Evolutionary conservation across 2,888 invertebrate genomes (phyloP), one percentile per base, ranked within the genome.

Genomic region (Portevinia maculata): DNA sequence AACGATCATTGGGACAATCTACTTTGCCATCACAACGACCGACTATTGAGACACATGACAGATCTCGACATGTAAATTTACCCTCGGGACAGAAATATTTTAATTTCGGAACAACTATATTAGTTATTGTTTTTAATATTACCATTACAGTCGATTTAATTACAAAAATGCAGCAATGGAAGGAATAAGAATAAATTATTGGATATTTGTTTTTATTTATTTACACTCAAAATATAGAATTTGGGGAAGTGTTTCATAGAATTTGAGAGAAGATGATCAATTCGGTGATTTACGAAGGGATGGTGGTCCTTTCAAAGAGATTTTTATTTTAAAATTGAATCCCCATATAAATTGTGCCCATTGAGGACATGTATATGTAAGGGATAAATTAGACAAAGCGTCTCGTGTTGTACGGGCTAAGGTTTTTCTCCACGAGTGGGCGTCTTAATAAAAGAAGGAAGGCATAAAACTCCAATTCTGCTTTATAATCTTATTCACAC

Each of bases 1-100:
- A 92, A 32, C 92, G 92, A 89, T 94, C 95, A 76, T 91, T 90
- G 4, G 92, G 92, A 90, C 96, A 96, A 91, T 96, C 94, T 87
- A 92, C 92, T 86, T 92, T 93, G 76, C 95, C 94, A 89, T 97
- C 94, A 89, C 96, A 97, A 59, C 94, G 93, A 85, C 93, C 91
- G 50, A 92, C 90, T 84, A 93, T 92, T 48, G 94, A 93, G 86
- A 96, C 93, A 89, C 96, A 96, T 86, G 93, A 92, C 59, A 95
- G 94, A 89, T 96, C 95, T 74, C 91, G 92, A 90, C 96, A 97
- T 84, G 93, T 93, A 90, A 95, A 96, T 87, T 91, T 92, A 44
- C 93, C 93, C 28, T 92, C 90, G 19, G 92, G 88, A 85, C 91
- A 91, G 60, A 87, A 89, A 85, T 87, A 90, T 67, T 86, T 87